Conservation (phyloP, 2,888 invertebrate genomes). For the Aphodius sticticus region DNA sequence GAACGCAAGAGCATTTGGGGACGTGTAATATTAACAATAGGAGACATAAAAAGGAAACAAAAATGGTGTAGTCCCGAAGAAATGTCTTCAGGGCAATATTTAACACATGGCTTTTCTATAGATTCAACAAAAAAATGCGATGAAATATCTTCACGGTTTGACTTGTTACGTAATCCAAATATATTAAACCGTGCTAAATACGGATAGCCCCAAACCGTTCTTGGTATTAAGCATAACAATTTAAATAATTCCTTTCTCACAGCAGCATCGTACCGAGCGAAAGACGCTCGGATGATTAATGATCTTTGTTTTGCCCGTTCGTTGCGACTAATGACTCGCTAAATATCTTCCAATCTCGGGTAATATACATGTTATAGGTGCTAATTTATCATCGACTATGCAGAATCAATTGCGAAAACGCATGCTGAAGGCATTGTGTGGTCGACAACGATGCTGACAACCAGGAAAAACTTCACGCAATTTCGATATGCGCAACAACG, state of each 20-base stretch:
- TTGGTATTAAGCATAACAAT: constrained; percentile 4
- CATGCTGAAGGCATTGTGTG: neutral
- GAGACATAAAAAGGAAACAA: too few species aligned
- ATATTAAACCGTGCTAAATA: neutral
- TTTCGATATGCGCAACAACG: constrained; percentile 6
- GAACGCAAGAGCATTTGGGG: too few species aligned
- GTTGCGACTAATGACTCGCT: neutral
- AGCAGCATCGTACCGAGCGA: neutral
- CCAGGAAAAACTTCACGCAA: neutral
- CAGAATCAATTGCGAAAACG: constrained; percentile 4
- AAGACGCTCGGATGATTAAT: neutral
- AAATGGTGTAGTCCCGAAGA: too few species aligned
- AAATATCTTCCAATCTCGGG: constrained; percentile 4
- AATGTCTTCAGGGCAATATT: too few species aligned
- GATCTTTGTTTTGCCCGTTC: neutral
- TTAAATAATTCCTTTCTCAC: constrained; percentile 4
- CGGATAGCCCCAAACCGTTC: neutral
- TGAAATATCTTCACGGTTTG: neutral
- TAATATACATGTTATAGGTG: neutral
- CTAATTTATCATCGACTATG: neutral
- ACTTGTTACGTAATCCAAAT: neutral
- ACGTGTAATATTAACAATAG: too few species aligned
- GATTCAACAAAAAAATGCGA: neutral
- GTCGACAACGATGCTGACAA: neutral
- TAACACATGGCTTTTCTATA: neutral